Percentiles rank a stretch among this genome's conserved stretches.
Evolutionary conservation across 2,797 vertebrate species (phyloP).

Genomic region (Sebastes flavidus): DNA sequence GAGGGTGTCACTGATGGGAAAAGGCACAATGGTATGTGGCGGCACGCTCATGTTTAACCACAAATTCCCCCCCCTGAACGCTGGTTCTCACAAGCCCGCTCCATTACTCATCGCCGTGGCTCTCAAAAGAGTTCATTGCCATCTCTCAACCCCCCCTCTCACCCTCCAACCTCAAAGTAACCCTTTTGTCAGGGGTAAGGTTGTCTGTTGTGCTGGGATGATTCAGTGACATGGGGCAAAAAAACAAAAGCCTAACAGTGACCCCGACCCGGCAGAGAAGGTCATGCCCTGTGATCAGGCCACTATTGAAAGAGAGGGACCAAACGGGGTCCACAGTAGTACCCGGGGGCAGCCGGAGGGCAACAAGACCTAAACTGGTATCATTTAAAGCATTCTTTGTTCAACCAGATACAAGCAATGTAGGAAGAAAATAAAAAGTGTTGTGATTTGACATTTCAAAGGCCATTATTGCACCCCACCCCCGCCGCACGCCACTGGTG

Average conservation of each 20-base stretch:
- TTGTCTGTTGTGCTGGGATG: constrained; percentile 33
- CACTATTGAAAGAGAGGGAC: not conserved
- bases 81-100: constrained; percentile 78
- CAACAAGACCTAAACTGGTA: not conserved
- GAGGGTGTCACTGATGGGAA: constrained; percentile 77
- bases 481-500: constrained; percentile 13
- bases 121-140: constrained; percentile 61
- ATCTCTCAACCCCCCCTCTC: constrained; percentile 57
- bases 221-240: constrained; percentile 41
- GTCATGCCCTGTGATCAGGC: not conserved
- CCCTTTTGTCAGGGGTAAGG: constrained; percentile 30
- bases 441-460: constrained; percentile 41
- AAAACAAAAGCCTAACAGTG: constrained; percentile 20
- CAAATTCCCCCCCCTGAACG: constrained; percentile 63
- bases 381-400: constrained; percentile 2
- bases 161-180: constrained; percentile 52
- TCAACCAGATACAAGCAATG: not conserved
- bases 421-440: not conserved
- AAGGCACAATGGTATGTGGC: constrained; percentile 78
- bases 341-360: not conserved
- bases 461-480: constrained; percentile 13
- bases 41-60: constrained; percentile 78
- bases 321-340: not conserved
- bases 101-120: constrained; percentile 76
- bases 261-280: constrained; percentile 1